A percentile compares a stretch with the other conserved stretches of the same genome.
These are phyloP conservation scores for Ennomos fuscantarius DNA, from an alignment of 2,888 invertebrate species.

Conservation along the genomic window DNA sequence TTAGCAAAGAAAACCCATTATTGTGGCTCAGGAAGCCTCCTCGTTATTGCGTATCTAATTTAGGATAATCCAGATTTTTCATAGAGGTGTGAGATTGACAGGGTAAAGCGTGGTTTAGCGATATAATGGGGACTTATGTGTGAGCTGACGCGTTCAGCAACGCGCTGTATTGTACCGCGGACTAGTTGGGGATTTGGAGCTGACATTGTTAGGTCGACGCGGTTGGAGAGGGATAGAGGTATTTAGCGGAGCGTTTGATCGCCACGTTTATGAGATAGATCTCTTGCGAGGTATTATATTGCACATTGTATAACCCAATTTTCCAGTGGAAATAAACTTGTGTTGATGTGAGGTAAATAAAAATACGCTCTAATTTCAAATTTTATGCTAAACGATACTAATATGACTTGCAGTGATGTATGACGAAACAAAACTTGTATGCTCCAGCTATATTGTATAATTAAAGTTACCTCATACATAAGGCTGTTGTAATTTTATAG, in stretches of 20 bases:
- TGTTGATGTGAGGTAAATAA: too few species aligned
- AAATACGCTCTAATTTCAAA: too few species aligned
- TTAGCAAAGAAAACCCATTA: slow-evolving; percentile 73
- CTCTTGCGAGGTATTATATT: slow-evolving; percentile 2
- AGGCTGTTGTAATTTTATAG: background rate
- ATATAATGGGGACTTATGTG: slow-evolving; percentile 55
- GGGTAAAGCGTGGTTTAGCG: slow-evolving; percentile 59
- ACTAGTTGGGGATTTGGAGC: slow-evolving; percentile 37
- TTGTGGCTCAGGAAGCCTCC: slow-evolving; percentile 57
- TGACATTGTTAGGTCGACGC: slow-evolving; percentile 41
- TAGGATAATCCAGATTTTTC: slow-evolving; percentile 71
- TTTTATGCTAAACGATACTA: too few species aligned
- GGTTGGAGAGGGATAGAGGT: slow-evolving; percentile 34
- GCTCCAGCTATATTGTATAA: too few species aligned
- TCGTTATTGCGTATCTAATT: slow-evolving; percentile 73
- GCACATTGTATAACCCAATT: background rate
- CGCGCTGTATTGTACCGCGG: slow-evolving; percentile 38
- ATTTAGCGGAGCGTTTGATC: slow-evolving; percentile 22
- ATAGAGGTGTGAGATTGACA: slow-evolving; percentile 68
- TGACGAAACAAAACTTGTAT: too few species aligned
- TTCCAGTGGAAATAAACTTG: too few species aligned
- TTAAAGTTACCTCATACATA: too few species aligned
- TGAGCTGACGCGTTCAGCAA: slow-evolving; percentile 46
- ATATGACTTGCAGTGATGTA: too few species aligned
- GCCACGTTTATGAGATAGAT: slow-evolving; percentile 14